Conservation (phyloP, 2,888 invertebrate species). For the Danaus chrysippus region DNA sequence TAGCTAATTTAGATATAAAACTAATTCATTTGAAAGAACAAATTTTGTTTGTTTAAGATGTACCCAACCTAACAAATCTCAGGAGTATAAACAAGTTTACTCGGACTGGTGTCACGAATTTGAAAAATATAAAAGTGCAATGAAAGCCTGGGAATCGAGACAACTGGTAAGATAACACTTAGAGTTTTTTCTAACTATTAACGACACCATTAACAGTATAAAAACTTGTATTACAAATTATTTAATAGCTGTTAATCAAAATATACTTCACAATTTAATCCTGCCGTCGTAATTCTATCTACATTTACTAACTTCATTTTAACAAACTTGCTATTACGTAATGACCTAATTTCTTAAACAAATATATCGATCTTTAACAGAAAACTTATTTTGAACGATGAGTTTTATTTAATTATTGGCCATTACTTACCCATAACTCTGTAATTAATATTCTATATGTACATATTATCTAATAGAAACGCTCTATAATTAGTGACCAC, state of each 20-base stretch:
- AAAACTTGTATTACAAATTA: no score
- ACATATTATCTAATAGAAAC: not conserved
- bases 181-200: slow-evolving; percentile 5
- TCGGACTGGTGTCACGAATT: slow-evolving; percentile 87
- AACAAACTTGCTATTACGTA: not conserved
- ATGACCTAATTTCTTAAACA: not conserved
- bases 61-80: slow-evolving; percentile 77
- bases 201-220: no score
- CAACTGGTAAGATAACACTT: slow-evolving; percentile 72
- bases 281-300: not conserved
- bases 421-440: not conserved
- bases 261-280: no score
- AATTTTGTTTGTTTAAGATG: slow-evolving; percentile 56
- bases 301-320: not conserved
- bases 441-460: not conserved
- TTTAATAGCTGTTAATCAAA: no score
- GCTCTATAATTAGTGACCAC: not conserved
- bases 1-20: not conserved
- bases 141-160: slow-evolving; percentile 81
- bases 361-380: not conserved
- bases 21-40: slow-evolving; percentile 1
- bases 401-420: slow-evolving; percentile 1
- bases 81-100: slow-evolving; percentile 81
- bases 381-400: not conserved
- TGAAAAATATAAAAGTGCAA: slow-evolving; percentile 83